Evolutionary conservation across 2,113 vertebrate species (phyloP), one percentile per base, ranked within the genome.

Genomic region (Ceyx melanurus): DNA sequence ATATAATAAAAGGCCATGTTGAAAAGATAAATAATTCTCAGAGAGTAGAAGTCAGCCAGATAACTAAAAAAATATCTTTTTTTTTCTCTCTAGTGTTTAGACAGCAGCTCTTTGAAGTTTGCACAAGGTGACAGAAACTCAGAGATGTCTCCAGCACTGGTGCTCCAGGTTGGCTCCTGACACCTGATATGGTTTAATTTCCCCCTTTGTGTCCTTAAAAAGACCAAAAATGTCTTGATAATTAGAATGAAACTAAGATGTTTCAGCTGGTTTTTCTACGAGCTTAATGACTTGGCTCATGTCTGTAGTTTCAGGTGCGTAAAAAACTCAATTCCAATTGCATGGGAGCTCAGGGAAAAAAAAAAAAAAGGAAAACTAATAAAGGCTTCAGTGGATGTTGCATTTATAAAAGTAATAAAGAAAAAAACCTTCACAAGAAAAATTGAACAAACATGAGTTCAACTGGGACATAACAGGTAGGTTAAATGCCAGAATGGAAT

Each of bases 141-240:
- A 50, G 10, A 43, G 13, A 4, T 13, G 15, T 5, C 57, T 66
- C 28, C 29, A 58, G 26, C 0, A 1, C 18, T 8, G 20, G 2
- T 35, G 35, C 42, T 42, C 33, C 19, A 80, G 22, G 4, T 14
- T 58, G 33, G 15, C 18, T 62, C 42, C 8, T 15, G 74, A 42
- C 22, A 73, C 14, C 43, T 28, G 3, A 45, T 3, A 26, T 37
- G 37, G 37, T 65, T 58, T 28, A 37, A 72, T 57, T 35, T 40
- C 15, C 10, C 15, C 15, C 3, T 60, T 78, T 90, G 6, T 22
- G 10, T 42, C 2, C 35, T 54, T 6, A 42, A 53, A 48, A 76
- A 64, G 35, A 2, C 5, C 33, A 5, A 54, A 71, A 43, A 2
- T 40, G 8, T 23, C 56, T 51, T 54, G 1, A 6, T 33, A 13